Evolutionary conservation across 2,113 vertebrate genomes (phyloP), one percentile per base, ranked within the genome.

Genomic region (Xiphophorus hellerii): DNA sequence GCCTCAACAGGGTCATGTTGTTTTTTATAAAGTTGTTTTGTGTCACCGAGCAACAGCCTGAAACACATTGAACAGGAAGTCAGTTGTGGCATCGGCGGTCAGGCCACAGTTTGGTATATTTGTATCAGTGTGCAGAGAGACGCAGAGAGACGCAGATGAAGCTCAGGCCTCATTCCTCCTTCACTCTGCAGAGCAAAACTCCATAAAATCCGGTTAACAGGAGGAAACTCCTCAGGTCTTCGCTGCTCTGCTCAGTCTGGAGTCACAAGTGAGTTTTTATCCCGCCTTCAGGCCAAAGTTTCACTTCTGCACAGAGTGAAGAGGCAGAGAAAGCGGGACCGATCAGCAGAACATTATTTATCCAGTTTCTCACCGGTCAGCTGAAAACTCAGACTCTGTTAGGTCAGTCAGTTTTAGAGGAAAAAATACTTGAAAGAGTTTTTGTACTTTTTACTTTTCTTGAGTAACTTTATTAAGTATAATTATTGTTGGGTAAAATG

Each of bases 61-160:
- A 92, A 93, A 91, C 90, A 77, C 79, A 88, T 77, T 79, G 84
- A 94, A 92, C 93, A 94, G 94, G 93, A 95, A 95, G 94, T 93
- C 87, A 90, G 93, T 93, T 94, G 94, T 93, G 94, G 93, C 89
- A 91, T 89, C 74, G 42, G 91, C 84, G 93, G 93, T 89, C 88
- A 87, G 84, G 92, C 91, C 90, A 48, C 84, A 92, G 80, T 91
- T 77, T 77, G 71, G 84, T 94, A 80, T 92, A 90, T 92, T 92
- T 90, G 87, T 93, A 90, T 93, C 91, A 93, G 78, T 75, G 79
- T 80, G 84, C 78, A 85, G 80, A 90, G 81, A 63, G 44, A 79
- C 63, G 77, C 70, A 83, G 74, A 67, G 76, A 79, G 72, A 48
- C 74, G 77, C 51, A 74, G 85, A 81, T 70, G 77, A 73, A 88